These are phyloP conservation scores for Rhingia rostrata DNA, from an alignment of 2,888 invertebrate species.

Conservation along the genomic window DNA sequence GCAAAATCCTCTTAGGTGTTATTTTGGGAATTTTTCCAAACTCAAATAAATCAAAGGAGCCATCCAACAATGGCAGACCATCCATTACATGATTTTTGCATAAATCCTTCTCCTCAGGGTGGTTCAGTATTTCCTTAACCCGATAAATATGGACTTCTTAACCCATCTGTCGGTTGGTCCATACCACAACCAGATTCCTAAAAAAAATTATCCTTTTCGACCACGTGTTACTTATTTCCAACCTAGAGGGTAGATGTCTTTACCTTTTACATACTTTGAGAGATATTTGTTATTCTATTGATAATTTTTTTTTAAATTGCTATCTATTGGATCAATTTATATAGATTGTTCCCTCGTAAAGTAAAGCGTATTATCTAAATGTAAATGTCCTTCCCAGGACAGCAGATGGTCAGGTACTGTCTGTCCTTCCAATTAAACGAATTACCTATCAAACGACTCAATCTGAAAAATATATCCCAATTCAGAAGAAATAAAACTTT, in stretches of 20 bases:
- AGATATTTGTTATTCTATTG: not conserved
- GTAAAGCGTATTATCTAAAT: not conserved
- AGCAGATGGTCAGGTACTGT: conserved; percentile 32
- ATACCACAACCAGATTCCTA: conserved; percentile 23
- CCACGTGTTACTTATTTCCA: conserved; percentile 20
- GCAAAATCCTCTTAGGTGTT: not conserved
- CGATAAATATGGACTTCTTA: not conserved
- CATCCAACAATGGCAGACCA: not conserved
- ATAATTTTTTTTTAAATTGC: not conserved
- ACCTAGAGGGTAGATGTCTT: not conserved
- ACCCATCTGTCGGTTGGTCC: conserved; percentile 12
- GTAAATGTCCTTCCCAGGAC: not conserved
- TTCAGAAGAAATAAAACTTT: conserved; percentile 20
- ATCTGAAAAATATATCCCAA: conserved; percentile 7
- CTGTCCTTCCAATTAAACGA: not conserved
- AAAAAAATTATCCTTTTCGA: conserved; percentile 11
- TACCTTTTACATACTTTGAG: not conserved
- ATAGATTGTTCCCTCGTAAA: conserved; percentile 6
- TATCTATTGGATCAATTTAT: conserved; percentile 8
- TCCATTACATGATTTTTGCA: conserved; percentile 3
- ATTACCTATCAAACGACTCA: conserved; percentile 22
- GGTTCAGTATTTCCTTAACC: not conserved
- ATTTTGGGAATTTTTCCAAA: not conserved
- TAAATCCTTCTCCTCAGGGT: conserved; percentile 6
- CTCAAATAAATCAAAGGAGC: not conserved